phyloP scores from a whole-genome alignment of 2,797 vertebrate genomes.

The Capromys pilorides region DNA sequence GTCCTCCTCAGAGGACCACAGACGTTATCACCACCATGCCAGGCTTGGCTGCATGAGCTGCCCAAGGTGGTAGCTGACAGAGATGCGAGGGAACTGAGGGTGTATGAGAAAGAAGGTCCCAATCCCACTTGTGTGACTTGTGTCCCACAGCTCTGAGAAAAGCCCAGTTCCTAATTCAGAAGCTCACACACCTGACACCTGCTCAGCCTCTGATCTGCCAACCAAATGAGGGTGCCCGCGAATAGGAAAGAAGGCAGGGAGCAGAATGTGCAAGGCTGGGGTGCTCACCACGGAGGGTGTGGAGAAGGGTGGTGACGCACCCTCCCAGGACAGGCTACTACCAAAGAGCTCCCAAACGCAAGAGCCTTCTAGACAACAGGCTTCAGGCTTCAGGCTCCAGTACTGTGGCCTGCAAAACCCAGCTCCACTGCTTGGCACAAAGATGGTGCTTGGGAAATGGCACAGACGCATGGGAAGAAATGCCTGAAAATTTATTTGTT shows the following conservation, averaged over 20 bases:
- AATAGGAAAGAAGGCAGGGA: not conserved
- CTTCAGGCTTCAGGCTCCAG: not conserved
- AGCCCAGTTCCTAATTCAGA: not conserved
- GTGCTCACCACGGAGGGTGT: fast-evolving
- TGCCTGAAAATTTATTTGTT: not conserved
- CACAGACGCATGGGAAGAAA: not conserved
- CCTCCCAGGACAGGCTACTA: fast-evolving
- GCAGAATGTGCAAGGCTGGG: fast-evolving
- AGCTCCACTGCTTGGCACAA: not conserved
- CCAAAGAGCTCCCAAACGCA: not conserved
- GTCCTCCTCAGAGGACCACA: too few species aligned
- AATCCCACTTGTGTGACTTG: not conserved
- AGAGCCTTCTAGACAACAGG: not conserved
- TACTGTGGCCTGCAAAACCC: not conserved
- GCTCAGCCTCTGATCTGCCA: not conserved
- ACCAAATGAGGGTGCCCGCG: not conserved
- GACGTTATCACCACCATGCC: not conserved
- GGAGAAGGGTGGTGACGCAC: fast-evolving
- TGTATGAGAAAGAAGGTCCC: not conserved
- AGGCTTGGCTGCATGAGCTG: too few species aligned
- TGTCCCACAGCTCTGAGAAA: not conserved
- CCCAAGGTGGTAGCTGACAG: not conserved
- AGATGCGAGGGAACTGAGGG: not conserved
- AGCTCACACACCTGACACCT: fast-evolving
- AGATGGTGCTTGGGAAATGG: not conserved